Conservation (phyloP, 2,113 vertebrate species). For the Nesogale talazaci region DNA sequence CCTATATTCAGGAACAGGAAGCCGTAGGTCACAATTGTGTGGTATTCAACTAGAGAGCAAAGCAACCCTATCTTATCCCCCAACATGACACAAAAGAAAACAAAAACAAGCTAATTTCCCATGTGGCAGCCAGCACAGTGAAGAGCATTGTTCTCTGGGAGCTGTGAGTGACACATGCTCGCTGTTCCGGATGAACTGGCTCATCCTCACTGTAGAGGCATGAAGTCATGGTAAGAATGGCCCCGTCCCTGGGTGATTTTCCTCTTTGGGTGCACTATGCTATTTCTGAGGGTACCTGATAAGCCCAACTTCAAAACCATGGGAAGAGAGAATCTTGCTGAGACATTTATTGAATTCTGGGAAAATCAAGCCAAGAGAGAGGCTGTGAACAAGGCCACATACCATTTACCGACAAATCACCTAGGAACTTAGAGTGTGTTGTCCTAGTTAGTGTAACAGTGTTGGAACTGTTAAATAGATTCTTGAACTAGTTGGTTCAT, state of each 20-base stretch:
- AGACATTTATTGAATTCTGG: not conserved
- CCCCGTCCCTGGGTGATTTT: conserved; percentile 52
- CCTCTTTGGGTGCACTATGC: not conserved
- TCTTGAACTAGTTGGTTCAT: not conserved
- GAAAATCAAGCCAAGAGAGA: not conserved
- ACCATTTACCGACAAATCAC: not conserved
- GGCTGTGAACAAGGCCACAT: not conserved
- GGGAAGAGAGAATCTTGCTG: conserved; percentile 52
- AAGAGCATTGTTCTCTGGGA: conserved; percentile 71
- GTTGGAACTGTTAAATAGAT: not conserved
- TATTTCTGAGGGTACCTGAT: conserved; percentile 37
- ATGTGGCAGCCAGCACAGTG: conserved; percentile 55
- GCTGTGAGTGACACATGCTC: not conserved
- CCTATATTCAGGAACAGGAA: not conserved
- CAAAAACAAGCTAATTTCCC: conserved; percentile 70
- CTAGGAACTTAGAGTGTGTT: not conserved
- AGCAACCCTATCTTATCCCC: not conserved
- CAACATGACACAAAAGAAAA: conserved; percentile 68
- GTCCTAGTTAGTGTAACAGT: not conserved
- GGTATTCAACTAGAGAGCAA: conserved; percentile 16
- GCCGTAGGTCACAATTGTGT: not conserved
- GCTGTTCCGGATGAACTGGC: conserved; percentile 63
- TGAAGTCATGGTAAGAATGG: conserved; percentile 47
- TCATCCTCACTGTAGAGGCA: conserved; percentile 60
- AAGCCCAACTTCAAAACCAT: conserved; percentile 20